A percentile compares a stretch with the other conserved stretches of the same genome.
Evolutionary conservation across 1,140 invertebrate genomes (phyloP).

Genomic region (Portunus trituberculatus): DNA sequence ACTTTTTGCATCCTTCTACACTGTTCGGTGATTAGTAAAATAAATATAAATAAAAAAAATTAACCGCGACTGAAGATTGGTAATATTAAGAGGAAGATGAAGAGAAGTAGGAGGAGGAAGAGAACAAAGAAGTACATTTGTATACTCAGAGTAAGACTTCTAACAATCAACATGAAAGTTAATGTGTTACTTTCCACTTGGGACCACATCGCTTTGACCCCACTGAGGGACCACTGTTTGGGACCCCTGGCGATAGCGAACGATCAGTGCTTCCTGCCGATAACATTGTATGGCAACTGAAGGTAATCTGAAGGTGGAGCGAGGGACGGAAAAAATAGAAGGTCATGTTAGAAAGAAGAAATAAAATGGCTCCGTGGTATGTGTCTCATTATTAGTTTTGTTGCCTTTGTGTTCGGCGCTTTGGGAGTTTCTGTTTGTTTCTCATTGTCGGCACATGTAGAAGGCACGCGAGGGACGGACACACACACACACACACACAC

Average conservation of each 20-base stretch:
- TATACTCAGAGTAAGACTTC: constrained; percentile 31
- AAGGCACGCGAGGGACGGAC: too few relatives aligned
- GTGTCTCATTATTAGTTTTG: too few relatives aligned
- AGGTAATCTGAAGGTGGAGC: constrained; percentile 25
- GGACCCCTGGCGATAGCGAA: background rate
- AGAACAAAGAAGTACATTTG: constrained; percentile 27
- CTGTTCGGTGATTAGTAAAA: too few relatives aligned
- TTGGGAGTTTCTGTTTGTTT: too few relatives aligned
- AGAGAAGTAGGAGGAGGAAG: background rate
- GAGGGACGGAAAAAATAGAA: constrained; percentile 15
- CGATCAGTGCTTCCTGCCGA: constrained; percentile 36
- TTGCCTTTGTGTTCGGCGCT: too few relatives aligned
- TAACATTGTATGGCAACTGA: constrained; percentile 64
- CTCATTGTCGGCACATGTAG: too few relatives aligned
- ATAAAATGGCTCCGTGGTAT: too few relatives aligned
- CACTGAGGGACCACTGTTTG: too few relatives aligned
- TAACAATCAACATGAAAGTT: constrained; percentile 35
- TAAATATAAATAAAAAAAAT: too few relatives aligned
- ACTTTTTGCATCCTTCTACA: too few relatives aligned
- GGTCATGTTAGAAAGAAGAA: background rate
- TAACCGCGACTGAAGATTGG: too few relatives aligned
- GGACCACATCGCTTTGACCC: background rate
- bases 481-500: constrained; percentile 26
- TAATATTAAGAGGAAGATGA: background rate
- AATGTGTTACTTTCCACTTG: constrained; percentile 50